Evolutionary conservation across 2,113 vertebrate genomes (phyloP).

Genomic region (Cinclus cinclus): DNA sequence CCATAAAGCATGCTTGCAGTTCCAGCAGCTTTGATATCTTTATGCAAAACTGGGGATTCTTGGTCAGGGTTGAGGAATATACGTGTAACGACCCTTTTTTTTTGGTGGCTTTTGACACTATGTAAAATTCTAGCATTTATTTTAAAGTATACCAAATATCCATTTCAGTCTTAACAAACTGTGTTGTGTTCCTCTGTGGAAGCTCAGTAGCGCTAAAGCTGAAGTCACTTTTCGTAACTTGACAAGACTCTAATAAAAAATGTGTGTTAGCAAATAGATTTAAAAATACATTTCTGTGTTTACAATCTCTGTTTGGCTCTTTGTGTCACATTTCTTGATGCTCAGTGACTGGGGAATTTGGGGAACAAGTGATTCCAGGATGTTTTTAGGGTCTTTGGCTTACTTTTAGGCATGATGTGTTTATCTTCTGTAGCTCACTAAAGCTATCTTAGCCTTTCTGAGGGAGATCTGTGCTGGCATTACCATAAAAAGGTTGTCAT

Average conservation of each 20-base stretch:
- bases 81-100: neutral
- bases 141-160: neutral
- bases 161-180: neutral
- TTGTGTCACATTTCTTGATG: neutral
- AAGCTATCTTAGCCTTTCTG: neutral
- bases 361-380: neutral
- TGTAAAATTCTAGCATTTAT: neutral
- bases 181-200: neutral
- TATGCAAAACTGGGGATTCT: neutral
- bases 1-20: neutral
- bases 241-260: neutral
- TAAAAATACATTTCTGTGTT: neutral
- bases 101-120: neutral
- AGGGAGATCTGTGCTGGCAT: neutral
- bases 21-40: constrained; percentile 16
- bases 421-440: neutral
- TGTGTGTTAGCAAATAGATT: neutral
- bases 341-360: neutral
- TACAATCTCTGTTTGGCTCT: neutral
- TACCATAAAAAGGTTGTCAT: neutral
- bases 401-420: neutral
- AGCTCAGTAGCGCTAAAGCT: neutral
- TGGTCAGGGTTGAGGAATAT: neutral
- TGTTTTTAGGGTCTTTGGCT: neutral
- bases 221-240: neutral